These are phyloP conservation scores for Microchrysa polita DNA, from an alignment of 2,888 invertebrate species.

Conservation along the genomic window DNA sequence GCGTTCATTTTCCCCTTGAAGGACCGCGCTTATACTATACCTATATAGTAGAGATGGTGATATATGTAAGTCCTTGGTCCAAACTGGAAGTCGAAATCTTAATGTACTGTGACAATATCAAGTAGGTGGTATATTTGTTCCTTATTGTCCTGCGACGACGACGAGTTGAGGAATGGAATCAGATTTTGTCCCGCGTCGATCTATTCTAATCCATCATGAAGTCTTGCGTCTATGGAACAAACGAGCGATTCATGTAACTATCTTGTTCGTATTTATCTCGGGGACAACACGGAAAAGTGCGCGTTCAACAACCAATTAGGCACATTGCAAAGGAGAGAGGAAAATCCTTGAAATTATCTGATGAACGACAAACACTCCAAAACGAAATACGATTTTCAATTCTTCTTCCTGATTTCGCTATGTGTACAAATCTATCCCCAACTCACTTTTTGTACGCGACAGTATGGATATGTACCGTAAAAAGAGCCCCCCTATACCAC, in stretches of 20 bases:
- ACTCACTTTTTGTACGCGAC: not conserved
- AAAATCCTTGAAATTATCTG: constrained; percentile 7
- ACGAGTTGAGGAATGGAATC: not conserved
- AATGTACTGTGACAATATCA: constrained; percentile 44
- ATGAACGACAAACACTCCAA: constrained; percentile 21
- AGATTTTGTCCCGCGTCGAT: not conserved
- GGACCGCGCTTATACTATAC: too few species aligned
- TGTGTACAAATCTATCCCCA: not conserved
- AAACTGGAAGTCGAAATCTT: constrained; percentile 40
- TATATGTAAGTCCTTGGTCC: constrained; percentile 31
- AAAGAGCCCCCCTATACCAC: constrained; percentile 6
- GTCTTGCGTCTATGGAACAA: constrained; percentile 10
- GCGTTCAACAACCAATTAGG: constrained; percentile 26
- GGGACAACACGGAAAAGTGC: constrained; percentile 22
- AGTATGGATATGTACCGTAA: too few species aligned
- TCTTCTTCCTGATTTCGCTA: too few species aligned
- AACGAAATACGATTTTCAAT: constrained; percentile 8
- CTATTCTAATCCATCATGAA: constrained; percentile 37
- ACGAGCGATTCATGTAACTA: constrained; percentile 15
- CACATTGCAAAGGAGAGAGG: constrained; percentile 2
- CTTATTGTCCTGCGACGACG: not conserved
- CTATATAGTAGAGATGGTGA: too few species aligned
- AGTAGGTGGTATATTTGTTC: too few species aligned
- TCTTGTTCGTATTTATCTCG: constrained; percentile 1
- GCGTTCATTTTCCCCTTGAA: constrained; percentile 2